These are phyloP conservation scores for Psittacula cyanocephala DNA, from an alignment of 2,113 vertebrate genomes.

Conservation along the genomic window DNA sequence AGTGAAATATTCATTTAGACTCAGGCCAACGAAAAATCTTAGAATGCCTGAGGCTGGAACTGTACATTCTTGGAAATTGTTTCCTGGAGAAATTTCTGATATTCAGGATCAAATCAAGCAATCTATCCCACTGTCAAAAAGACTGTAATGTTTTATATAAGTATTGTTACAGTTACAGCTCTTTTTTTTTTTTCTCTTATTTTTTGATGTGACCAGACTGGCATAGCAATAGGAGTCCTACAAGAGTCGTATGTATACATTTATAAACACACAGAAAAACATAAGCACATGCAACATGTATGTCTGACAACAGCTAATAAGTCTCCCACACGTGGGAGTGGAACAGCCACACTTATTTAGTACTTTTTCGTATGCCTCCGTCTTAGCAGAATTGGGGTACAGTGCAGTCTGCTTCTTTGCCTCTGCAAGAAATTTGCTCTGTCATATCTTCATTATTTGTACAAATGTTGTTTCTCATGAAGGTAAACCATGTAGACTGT, in stretches of 20 bases:
- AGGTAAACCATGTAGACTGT: not conserved
- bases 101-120: not conserved
- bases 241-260: not conserved
- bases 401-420: not conserved
- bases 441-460: not conserved
- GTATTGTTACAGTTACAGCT: not conserved
- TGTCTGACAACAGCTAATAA: not conserved
- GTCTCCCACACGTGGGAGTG: accelerated
- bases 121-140: not conserved
- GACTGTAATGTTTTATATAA: not conserved
- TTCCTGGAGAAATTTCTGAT: not conserved
- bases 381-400: not conserved
- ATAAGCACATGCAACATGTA: not conserved
- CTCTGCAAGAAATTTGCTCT: not conserved
- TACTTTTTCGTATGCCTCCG: not conserved
- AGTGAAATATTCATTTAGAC: not conserved
- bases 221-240: not conserved
- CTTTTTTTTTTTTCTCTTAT: not conserved
- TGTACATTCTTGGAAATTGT: not conserved
- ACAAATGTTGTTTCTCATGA: not conserved
- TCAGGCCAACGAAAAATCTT: not conserved
- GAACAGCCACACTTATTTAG: not conserved
- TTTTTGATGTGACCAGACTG: not conserved
- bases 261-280: not conserved
- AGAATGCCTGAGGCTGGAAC: not conserved